These are phyloP conservation scores for Temnopleurus reevesii DNA, from an alignment of 53 echinoderm and acorn worm genomes.

Conservation along the genomic window DNA sequence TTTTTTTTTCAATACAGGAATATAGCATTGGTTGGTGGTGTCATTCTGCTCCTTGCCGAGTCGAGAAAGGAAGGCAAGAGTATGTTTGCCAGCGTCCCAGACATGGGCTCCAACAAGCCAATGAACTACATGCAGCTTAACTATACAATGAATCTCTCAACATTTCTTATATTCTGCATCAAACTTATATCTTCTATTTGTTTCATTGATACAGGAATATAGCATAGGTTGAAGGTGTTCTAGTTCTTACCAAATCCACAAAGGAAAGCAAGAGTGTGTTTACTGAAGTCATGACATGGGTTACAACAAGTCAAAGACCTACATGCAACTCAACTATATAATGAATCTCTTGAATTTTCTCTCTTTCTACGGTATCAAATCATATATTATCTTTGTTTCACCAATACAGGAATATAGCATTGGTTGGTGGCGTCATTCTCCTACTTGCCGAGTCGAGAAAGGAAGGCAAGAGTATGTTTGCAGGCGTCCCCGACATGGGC, in stretches of 20 bases:
- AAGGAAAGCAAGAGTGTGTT: slow-evolving; percentile 92
- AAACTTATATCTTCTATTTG: too few relatives aligned
- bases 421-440: slow-evolving; percentile 92
- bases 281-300: slow-evolving; percentile 88
- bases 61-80: slow-evolving; percentile 93
- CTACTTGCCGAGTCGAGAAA: slow-evolving; percentile 91
- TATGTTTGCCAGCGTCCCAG: slow-evolving; percentile 94
- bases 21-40: slow-evolving; percentile 33
- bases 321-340: slow-evolving; percentile 90
- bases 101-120: slow-evolving; percentile 92
- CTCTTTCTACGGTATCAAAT: not conserved
- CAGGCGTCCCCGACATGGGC: slow-evolving; percentile 91
- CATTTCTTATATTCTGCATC: not conserved
- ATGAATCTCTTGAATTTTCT: not conserved
- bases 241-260: slow-evolving; percentile 86
- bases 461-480: slow-evolving; percentile 96
- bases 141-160: not conserved
- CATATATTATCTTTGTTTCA: too few relatives aligned
- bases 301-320: slow-evolving; percentile 92
- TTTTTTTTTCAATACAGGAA: not conserved
- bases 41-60: slow-evolving; percentile 84
- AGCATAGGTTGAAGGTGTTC: slow-evolving; percentile 82
- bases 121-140: slow-evolving; percentile 99
- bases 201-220: slow-evolving; percentile 69
- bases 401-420: slow-evolving; percentile 80